Percentiles rank a stretch among this genome's conserved stretches.
Conservation (phyloP, 1,140 invertebrate species). For the Oreohelix idahoensis region DNA sequence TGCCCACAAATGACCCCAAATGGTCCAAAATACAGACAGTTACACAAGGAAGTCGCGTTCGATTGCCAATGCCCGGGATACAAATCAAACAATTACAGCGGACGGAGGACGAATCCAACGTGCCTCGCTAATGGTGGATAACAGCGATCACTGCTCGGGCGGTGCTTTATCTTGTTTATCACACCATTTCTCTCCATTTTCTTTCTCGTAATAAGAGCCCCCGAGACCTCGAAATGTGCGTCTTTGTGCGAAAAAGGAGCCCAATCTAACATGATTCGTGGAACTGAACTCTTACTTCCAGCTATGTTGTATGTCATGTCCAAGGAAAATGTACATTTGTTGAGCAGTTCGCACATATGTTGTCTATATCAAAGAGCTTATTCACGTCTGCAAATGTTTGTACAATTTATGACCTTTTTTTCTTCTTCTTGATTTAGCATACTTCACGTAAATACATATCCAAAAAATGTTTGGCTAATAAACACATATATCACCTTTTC, state of each 20-base stretch:
- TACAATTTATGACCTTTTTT: too few relatives aligned
- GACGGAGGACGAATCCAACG: not conserved
- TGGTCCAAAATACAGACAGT: conserved; percentile 33
- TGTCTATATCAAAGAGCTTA: too few relatives aligned
- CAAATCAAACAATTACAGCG: conserved; percentile 38
- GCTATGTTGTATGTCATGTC: too few relatives aligned
- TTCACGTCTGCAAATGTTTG: too few relatives aligned
- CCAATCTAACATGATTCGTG: too few relatives aligned
- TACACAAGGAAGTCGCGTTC: conserved; percentile 22
- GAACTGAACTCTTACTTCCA: too few relatives aligned
- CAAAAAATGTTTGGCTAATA: too few relatives aligned
- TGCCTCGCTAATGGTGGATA: conserved; percentile 3
- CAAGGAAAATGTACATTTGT: too few relatives aligned
- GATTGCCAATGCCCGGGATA: conserved; percentile 8
- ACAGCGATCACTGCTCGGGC: not conserved
- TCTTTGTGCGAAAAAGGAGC: not conserved
- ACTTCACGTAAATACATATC: too few relatives aligned
- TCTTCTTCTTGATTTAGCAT: too few relatives aligned
- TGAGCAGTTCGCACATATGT: too few relatives aligned
- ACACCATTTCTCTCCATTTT: conserved; percentile 2
- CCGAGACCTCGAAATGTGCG: not conserved
- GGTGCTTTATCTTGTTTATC: conserved; percentile 11
- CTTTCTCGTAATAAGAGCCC: not conserved
- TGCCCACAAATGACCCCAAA: conserved; percentile 38
- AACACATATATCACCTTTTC: too few relatives aligned